These are phyloP conservation scores for Cheilosia variabilis DNA, from an alignment of 2,888 invertebrate genomes.

Conservation along the genomic window DNA sequence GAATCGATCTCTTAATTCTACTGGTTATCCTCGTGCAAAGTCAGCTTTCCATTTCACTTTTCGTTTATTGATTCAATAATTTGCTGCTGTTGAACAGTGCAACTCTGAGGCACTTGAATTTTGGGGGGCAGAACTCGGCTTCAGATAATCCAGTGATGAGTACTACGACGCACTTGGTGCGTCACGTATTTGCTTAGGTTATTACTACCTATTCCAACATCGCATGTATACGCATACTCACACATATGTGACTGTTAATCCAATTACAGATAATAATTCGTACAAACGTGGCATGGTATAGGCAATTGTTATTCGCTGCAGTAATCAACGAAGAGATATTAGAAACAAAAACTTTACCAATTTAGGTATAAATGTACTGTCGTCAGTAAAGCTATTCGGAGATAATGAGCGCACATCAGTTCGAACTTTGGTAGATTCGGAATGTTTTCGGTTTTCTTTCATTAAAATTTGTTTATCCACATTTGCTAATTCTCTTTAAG, in stretches of 20 bases:
- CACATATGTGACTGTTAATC: background rate
- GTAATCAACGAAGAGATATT: background rate
- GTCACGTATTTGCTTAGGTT: background rate
- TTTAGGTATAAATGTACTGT: background rate
- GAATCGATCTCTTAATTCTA: background rate
- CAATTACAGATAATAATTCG: background rate
- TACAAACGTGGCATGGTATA: background rate
- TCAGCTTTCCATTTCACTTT: background rate
- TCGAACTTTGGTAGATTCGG: background rate
- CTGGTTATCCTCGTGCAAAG: background rate
- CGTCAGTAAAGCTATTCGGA: background rate
- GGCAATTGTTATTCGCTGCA: background rate
- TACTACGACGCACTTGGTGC: background rate
- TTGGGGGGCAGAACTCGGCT: background rate
- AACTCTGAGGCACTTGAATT: background rate
- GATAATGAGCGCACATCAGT: background rate
- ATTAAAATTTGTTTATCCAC: background rate
- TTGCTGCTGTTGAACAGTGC: background rate
- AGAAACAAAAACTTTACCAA: background rate
- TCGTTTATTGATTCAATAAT: background rate
- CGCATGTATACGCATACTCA: background rate
- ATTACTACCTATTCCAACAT: background rate
- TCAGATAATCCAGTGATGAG: background rate
- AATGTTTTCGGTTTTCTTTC: background rate
- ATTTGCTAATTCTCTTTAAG: background rate